Evolutionary conservation across 2,113 vertebrate genomes (phyloP).

Genomic region (Scytalopus superciliaris): DNA sequence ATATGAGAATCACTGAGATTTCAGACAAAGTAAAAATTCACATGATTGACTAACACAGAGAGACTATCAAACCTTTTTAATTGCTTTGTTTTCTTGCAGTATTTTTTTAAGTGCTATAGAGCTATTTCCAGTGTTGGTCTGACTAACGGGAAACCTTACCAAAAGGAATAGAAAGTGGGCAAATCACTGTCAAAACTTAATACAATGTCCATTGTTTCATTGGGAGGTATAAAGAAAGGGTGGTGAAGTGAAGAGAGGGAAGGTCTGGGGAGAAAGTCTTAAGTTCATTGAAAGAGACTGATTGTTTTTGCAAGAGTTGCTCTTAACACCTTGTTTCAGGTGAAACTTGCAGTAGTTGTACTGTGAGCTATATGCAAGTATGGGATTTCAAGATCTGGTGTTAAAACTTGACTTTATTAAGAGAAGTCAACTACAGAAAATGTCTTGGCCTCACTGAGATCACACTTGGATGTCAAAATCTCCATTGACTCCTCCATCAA

Average conservation of each 20-base stretch:
- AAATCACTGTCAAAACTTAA: not conserved
- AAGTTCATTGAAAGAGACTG: not conserved
- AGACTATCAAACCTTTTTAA: not conserved
- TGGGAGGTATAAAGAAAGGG: not conserved
- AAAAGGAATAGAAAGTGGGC: not conserved
- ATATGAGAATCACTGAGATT: not conserved
- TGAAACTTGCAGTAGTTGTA: not conserved
- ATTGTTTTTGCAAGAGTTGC: not conserved
- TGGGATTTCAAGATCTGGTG: not conserved
- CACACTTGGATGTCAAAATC: not conserved
- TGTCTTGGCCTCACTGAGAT: not conserved
- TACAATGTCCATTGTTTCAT: not conserved
- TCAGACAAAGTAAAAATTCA: not conserved
- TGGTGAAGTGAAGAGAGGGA: not conserved
- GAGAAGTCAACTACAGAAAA: not conserved
- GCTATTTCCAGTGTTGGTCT: not conserved
- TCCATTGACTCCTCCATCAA: too few species aligned
- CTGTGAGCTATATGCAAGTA: not conserved
- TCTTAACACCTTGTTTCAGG: not conserved
- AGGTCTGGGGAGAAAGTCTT: not conserved
- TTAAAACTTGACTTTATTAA: not conserved
- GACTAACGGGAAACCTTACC: not conserved
- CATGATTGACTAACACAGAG: not conserved
- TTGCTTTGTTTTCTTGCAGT: not conserved
- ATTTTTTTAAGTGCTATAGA: not conserved